Percentiles rank a stretch among this genome's conserved stretches.
Evolutionary conservation across 2,888 invertebrate genomes (phyloP).

Genomic region (Synanthedon andrenaeformis): DNA sequence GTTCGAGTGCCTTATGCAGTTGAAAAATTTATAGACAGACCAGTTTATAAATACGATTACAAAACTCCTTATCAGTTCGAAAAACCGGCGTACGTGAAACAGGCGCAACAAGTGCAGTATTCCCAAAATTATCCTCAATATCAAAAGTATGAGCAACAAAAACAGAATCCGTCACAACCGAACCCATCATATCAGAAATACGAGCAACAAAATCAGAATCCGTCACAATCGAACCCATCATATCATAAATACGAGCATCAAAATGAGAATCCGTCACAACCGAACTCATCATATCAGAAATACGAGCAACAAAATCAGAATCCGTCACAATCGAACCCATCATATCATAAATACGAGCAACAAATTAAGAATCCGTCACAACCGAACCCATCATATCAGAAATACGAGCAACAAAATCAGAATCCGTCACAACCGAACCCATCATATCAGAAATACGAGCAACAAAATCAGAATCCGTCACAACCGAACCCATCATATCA

Average conservation of each 20-base stretch:
- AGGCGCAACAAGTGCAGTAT: conserved; percentile 3
- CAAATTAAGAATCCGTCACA: conserved; percentile 3
- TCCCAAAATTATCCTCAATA: conserved; percentile 15
- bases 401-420: conserved; percentile 4
- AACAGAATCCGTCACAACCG: conserved; percentile 10
- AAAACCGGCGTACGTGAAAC: conserved; percentile 12
- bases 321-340: conserved; percentile 1
- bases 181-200: conserved; percentile 5
- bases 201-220: conserved; percentile 4
- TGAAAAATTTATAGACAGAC: conserved; percentile 56
- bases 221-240: conserved; percentile 1
- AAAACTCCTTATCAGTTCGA: conserved; percentile 17
- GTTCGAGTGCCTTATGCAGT: conserved; percentile 58
- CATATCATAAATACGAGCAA: conserved; percentile 4
- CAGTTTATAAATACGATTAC: conserved; percentile 13
- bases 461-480: conserved; percentile 5
- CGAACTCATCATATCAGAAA: conserved; percentile 1
- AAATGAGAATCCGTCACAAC: conserved; percentile 3
- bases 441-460: conserved; percentile 4
- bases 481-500: conserved; percentile 6
- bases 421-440: conserved; percentile 7
- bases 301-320: conserved; percentile 5
- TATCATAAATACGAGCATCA: conserved; percentile 4
- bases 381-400: conserved; percentile 2
- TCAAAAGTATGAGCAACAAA: conserved; percentile 16